Conservation (phyloP, 1,140 invertebrate species). For the Camponotus vicinus region DNA sequence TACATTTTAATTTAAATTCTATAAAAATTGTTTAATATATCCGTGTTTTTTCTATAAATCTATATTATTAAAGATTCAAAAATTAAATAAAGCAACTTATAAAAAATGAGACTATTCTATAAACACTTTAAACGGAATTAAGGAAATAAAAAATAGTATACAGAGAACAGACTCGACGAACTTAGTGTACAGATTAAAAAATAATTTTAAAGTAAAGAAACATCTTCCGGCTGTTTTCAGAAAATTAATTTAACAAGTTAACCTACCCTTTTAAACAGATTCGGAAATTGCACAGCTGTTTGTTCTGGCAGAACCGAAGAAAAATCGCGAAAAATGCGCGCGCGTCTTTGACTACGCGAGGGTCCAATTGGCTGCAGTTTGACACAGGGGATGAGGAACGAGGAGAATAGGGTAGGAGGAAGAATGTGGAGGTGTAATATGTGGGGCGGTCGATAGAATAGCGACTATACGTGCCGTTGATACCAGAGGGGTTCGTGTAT, state of each 20-base stretch:
- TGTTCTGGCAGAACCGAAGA: background rate
- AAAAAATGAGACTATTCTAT: background rate
- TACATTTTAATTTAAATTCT: background rate
- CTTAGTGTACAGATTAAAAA: background rate
- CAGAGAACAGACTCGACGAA: background rate
- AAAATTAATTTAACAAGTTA: background rate
- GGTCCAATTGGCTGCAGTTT: conserved; percentile 74
- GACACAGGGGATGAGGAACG: conserved; percentile 59
- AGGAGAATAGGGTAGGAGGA: conserved; percentile 58
- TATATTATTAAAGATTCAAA: background rate
- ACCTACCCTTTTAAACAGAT: no score
- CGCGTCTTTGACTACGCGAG: conserved; percentile 38
- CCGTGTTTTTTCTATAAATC: background rate
- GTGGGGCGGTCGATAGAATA: conserved; percentile 77
- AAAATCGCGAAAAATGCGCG: conserved; percentile 14
- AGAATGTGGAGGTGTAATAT: conserved; percentile 69
- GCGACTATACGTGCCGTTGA: conserved; percentile 54
- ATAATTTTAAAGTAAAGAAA: background rate
- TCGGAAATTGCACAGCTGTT: background rate
- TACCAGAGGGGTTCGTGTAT: conserved; percentile 32
- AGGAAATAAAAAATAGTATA: background rate
- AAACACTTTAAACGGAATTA: background rate
- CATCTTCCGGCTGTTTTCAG: background rate
- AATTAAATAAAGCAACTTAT: background rate
- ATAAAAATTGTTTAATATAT: background rate